phyloP scores from a whole-genome alignment of 2,888 invertebrate genomes.

The Tanypteryx hageni region DNA sequence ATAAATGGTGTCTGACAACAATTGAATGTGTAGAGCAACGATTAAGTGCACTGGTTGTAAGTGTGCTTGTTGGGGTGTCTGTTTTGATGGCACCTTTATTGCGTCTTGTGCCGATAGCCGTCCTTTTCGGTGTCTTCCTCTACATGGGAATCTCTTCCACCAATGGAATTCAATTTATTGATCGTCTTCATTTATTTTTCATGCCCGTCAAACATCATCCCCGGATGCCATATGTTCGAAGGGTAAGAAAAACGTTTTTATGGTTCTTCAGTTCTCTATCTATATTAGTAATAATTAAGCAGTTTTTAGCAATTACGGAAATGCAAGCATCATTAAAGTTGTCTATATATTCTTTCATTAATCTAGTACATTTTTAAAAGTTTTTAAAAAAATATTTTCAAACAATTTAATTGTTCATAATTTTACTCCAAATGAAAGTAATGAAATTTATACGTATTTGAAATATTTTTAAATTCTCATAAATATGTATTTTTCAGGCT shows the following conservation, averaged over 20 bases:
- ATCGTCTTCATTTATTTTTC: constrained; percentile 90
- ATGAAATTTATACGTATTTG: too few species aligned
- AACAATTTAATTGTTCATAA: too few species aligned
- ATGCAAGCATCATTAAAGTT: too few species aligned
- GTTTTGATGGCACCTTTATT: constrained; percentile 89
- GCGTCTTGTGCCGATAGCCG: constrained; percentile 94
- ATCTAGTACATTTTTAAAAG: too few species aligned
- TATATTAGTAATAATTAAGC: too few species aligned
- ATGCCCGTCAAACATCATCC: constrained; percentile 98
- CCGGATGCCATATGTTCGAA: constrained; percentile 90
- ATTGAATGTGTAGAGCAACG: constrained; percentile 83
- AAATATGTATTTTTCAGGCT: too few species aligned
- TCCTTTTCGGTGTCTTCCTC: constrained; percentile 97
- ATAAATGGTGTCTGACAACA: constrained; percentile 26
- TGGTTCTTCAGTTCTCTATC: constrained; percentile 44
- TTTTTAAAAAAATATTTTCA: too few species aligned
- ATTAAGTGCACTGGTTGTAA: constrained; percentile 87
- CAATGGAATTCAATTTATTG: constrained; percentile 95
- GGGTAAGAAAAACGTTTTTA: constrained; percentile 78
- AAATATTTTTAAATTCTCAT: too few species aligned
- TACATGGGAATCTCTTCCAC: constrained; percentile 98
- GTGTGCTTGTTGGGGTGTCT: constrained; percentile 88
- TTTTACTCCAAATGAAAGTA: too few species aligned
- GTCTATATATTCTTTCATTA: too few species aligned
- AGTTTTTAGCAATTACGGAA: too few species aligned